Evolutionary conservation across 2,888 invertebrate species (phyloP).

Genomic region (Clivina fossor): DNA sequence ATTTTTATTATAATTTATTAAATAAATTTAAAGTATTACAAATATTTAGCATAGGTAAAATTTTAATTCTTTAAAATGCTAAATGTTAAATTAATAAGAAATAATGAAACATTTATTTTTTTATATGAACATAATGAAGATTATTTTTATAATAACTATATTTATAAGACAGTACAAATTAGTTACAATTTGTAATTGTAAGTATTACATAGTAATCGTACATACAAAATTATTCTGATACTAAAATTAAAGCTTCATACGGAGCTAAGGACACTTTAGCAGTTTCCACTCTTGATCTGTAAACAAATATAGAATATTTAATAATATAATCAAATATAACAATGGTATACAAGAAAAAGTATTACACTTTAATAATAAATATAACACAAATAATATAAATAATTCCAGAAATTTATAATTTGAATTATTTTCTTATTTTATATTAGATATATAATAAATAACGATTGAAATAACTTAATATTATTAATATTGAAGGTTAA

Average conservation of each 20-base stretch:
- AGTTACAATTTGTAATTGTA: neutral
- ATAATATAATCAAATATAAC: no score
- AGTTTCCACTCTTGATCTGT: neutral
- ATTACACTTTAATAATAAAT: no score
- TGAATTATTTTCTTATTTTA: no score
- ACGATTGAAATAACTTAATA: no score
- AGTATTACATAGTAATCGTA: slow-evolving; percentile 39
- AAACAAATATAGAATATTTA: neutral
- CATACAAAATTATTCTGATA: neutral
- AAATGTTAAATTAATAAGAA: slow-evolving; percentile 55
- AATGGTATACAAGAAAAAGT: no score
- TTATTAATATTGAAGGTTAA: no score
- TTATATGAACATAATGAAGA: slow-evolving; percentile 1
- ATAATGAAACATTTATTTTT: no score
- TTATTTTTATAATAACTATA: neutral
- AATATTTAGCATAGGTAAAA: neutral
- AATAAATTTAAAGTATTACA: no score
- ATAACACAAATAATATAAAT: no score
- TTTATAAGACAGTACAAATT: neutral
- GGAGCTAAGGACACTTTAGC: neutral
- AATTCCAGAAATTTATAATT: no score
- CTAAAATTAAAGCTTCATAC: neutral
- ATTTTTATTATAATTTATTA: no score
- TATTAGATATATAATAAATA: no score
- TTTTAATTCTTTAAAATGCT: slow-evolving; percentile 62